phyloP scores from a whole-genome alignment of 1,140 invertebrate genomes.

The Hypothenemus hampei region DNA sequence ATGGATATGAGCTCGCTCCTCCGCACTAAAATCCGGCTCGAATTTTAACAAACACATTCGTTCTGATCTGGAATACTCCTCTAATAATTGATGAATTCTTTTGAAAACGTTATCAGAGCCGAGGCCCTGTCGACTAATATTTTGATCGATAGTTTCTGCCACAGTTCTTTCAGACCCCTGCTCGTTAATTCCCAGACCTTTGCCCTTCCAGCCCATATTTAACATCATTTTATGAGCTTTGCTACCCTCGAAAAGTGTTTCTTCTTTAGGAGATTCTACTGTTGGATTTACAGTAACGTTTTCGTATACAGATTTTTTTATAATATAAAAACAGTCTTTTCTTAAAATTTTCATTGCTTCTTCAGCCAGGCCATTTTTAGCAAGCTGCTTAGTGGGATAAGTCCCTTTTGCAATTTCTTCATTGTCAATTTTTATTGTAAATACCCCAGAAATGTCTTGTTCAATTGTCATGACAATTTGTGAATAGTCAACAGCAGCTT shows the following conservation, averaged over 20 bases:
- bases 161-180: slow-evolving; percentile 29
- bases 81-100: slow-evolving; percentile 28
- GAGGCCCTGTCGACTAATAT: slow-evolving; percentile 28
- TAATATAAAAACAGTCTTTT: slow-evolving; percentile 31
- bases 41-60: slow-evolving; percentile 29
- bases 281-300: slow-evolving; percentile 20
- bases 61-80: slow-evolving; percentile 27
- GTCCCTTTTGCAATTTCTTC: slow-evolving; percentile 24
- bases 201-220: slow-evolving; percentile 34
- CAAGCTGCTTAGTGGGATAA: slow-evolving; percentile 23
- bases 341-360: slow-evolving; percentile 27
- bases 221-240: slow-evolving; percentile 33
- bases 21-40: slow-evolving; percentile 29
- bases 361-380: slow-evolving; percentile 28
- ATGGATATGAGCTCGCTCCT: slow-evolving; percentile 32
- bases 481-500: slow-evolving; percentile 10
- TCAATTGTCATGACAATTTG: slow-evolving; percentile 11
- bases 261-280: neutral
- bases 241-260: slow-evolving; percentile 14
- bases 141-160: slow-evolving; percentile 30
- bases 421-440: slow-evolving; percentile 17
- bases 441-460: slow-evolving; percentile 6
- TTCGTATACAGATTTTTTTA: slow-evolving; percentile 27
- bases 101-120: slow-evolving; percentile 26
- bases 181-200: slow-evolving; percentile 29